phyloP scores from a whole-genome alignment of 2,113 vertebrate species.

The Myrmecobius fasciatus region DNA sequence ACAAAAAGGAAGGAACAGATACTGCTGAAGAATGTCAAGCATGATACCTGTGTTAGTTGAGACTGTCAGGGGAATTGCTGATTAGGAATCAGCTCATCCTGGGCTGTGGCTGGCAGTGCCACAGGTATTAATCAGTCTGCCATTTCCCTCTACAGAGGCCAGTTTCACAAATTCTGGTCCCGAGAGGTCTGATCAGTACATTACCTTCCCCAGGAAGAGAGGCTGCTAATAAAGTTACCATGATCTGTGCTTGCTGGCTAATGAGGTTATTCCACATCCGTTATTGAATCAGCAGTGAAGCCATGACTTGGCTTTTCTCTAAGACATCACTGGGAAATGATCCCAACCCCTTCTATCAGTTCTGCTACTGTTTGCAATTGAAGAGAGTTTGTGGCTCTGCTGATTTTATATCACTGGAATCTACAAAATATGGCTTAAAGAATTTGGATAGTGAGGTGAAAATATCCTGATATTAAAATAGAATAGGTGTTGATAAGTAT shows the following conservation, averaged over 20 bases:
- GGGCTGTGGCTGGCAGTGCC: not conserved
- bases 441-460: not conserved
- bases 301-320: not conserved
- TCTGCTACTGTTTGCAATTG: not conserved
- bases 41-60: not conserved
- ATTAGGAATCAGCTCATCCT: not conserved
- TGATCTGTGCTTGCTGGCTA: not conserved
- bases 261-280: not conserved
- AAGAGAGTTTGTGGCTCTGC: not conserved
- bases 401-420: not conserved
- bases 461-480: not conserved
- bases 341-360: not conserved
- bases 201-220: not conserved
- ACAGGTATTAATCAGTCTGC: not conserved
- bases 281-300: not conserved
- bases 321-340: not conserved
- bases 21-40: not conserved
- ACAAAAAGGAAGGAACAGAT: not conserved
- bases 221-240: not conserved
- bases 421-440: not conserved
- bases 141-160: not conserved
- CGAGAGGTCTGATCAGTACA: not conserved
- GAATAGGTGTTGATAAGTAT: not conserved
- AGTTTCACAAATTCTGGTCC: constrained; percentile 1
- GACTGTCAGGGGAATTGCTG: not conserved